Evolutionary conservation across 1,140 invertebrate species (phyloP).

Genomic region (Monomorium pharaonis): DNA sequence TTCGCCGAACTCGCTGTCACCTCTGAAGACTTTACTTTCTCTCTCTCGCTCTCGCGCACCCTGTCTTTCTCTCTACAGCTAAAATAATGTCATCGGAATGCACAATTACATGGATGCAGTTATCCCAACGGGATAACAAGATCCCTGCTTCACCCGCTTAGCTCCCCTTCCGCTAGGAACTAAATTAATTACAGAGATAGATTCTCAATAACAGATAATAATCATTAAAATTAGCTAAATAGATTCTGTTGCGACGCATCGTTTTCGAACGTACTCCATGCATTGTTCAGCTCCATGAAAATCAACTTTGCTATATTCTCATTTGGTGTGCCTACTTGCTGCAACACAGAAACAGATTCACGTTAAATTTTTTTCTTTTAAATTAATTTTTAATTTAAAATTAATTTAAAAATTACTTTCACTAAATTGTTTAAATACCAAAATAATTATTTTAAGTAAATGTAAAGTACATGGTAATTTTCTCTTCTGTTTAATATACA

Average conservation of each 20-base stretch:
- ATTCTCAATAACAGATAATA: slow-evolving; percentile 78
- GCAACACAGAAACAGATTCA: slow-evolving; percentile 78
- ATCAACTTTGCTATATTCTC: slow-evolving; percentile 98
- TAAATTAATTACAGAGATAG: slow-evolving; percentile 77
- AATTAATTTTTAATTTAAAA: no score
- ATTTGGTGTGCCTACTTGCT: slow-evolving; percentile 95
- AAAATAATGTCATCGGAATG: slow-evolving; percentile 80
- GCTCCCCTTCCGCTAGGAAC: slow-evolving; percentile 72
- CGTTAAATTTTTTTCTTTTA: not conserved
- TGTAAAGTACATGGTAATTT: not conserved
- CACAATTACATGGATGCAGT: slow-evolving; percentile 70
- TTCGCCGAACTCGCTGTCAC: slow-evolving; percentile 52
- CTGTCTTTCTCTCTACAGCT: slow-evolving; percentile 70
- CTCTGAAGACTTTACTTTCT: slow-evolving; percentile 58
- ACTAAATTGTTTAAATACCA: not conserved
- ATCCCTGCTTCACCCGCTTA: slow-evolving; percentile 66
- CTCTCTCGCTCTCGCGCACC: slow-evolving; percentile 11
- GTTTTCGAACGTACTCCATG: slow-evolving; percentile 99
- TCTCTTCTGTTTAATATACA: not conserved
- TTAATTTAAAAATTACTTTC: slow-evolving; percentile 4
- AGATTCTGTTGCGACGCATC: slow-evolving; percentile 94
- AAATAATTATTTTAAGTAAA: not conserved
- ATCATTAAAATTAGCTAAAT: slow-evolving; percentile 87
- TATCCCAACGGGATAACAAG: slow-evolving; percentile 76
- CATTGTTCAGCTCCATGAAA: slow-evolving; percentile 99